These are phyloP conservation scores for Drosophila teissieri DNA, from an alignment of 1,140 invertebrate species.

Conservation along the genomic window DNA sequence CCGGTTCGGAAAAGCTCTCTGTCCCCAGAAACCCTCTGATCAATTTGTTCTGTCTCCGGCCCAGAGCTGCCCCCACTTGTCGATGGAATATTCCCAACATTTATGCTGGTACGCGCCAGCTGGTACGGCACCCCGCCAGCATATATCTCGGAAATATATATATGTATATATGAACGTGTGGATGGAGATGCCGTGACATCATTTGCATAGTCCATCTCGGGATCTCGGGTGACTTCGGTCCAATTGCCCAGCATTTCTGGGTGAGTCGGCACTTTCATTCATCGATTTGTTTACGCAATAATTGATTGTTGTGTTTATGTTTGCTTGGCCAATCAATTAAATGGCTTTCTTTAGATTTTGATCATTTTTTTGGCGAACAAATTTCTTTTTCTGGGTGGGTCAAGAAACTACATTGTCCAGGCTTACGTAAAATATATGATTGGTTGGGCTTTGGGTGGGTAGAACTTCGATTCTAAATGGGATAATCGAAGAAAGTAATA, in stretches of 20 bases:
- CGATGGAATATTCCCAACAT: slow-evolving; percentile 72
- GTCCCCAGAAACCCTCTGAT: slow-evolving; percentile 41
- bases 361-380: slow-evolving; percentile 4
- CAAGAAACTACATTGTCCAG: slow-evolving; percentile 18
- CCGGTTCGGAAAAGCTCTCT: slow-evolving; percentile 24
- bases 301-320: slow-evolving; percentile 48
- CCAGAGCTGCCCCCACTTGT: slow-evolving; percentile 18
- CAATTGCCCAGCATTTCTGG: slow-evolving; percentile 37
- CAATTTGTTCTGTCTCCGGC: slow-evolving; percentile 48
- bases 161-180: neutral
- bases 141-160: neutral
- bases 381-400: slow-evolving; percentile 12
- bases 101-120: slow-evolving; percentile 57
- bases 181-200: slow-evolving; percentile 54
- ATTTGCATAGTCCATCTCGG: slow-evolving; percentile 54
- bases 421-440: neutral
- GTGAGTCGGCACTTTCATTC: slow-evolving; percentile 43
- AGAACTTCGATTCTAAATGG: too few relatives aligned
- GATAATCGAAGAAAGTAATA: too few relatives aligned
- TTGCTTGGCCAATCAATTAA: slow-evolving; percentile 45
- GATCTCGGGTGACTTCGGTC: slow-evolving; percentile 1
- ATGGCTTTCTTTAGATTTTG: slow-evolving; percentile 24
- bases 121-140: slow-evolving; percentile 36
- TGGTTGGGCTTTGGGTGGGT: neutral
- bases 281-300: slow-evolving; percentile 53